Conservation (phyloP, 2,888 invertebrate genomes). For the Lampropteryx suffumata region DNA sequence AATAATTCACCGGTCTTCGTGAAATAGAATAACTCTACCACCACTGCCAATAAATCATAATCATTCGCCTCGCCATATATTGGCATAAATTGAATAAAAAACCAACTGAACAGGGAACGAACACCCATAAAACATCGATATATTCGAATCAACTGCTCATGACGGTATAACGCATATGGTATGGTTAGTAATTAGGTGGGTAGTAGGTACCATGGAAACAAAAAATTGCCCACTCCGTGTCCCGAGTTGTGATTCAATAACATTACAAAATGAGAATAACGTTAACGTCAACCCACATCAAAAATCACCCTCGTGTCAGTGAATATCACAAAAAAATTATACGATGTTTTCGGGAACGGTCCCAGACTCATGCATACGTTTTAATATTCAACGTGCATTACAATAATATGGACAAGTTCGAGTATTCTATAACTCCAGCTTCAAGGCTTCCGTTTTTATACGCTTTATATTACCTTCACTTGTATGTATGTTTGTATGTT, state of each 20-base stretch:
- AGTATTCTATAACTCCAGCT: not conserved
- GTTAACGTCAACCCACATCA: constrained; percentile 67
- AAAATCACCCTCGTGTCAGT: constrained; percentile 49
- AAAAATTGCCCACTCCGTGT: constrained; percentile 45
- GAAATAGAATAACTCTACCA: too few relatives aligned
- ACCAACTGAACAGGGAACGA: constrained; percentile 37
- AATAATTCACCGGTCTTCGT: too few relatives aligned
- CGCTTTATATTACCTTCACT: too few relatives aligned
- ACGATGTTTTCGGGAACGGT: constrained; percentile 48
- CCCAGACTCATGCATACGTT: constrained; percentile 48
- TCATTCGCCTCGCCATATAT: constrained; percentile 48
- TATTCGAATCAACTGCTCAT: constrained; percentile 47
- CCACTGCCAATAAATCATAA: constrained; percentile 61
- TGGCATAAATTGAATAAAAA: constrained; percentile 66
- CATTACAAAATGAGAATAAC: constrained; percentile 54
- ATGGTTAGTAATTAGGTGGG: too few relatives aligned
- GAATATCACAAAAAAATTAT: constrained; percentile 48
- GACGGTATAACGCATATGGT: constrained; percentile 9
- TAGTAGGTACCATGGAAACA: constrained; percentile 36
- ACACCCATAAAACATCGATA: constrained; percentile 37
- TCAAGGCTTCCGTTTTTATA: too few relatives aligned
- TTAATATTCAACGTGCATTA: constrained; percentile 51
- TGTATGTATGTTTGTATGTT: too few relatives aligned
- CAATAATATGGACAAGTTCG: too few relatives aligned
- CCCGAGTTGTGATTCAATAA: constrained; percentile 56